A percentile compares a stretch with the other conserved stretches of the same genome.
Evolutionary conservation across 2,113 vertebrate species (phyloP).

Genomic region (Rynchops niger): DNA sequence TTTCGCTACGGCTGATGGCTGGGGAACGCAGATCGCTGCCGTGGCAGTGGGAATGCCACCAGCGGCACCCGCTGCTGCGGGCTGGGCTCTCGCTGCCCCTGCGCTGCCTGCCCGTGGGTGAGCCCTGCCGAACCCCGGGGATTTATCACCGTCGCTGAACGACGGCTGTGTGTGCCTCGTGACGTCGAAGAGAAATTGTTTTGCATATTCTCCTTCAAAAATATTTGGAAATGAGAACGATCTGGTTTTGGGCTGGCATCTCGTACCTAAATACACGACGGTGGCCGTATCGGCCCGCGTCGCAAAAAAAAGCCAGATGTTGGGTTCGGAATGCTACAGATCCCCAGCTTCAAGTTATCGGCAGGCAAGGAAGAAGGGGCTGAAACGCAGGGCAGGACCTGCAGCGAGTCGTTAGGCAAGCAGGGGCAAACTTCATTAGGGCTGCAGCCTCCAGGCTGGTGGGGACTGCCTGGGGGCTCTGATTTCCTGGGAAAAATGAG

Average conservation of each 20-base stretch:
- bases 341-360: background rate
- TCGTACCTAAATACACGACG: background rate
- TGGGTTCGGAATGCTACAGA: background rate
- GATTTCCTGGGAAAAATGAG: background rate
- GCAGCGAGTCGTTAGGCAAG: too few species aligned
- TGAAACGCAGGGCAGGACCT: background rate
- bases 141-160: rapidly evolving
- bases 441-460: background rate
- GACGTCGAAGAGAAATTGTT: background rate
- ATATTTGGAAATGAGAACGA: background rate
- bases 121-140: background rate
- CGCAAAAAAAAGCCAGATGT: too few species aligned
- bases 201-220: rapidly evolving
- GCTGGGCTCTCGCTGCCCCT: background rate
- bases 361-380: background rate
- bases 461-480: background rate
- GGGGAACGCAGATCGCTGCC: background rate
- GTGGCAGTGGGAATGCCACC: rapidly evolving
- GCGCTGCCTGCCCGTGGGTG: rapidly evolving
- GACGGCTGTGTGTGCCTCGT: background rate
- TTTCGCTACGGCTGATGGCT: background rate
- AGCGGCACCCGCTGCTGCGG: background rate
- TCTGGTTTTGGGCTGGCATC: background rate
- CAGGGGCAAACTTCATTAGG: background rate
- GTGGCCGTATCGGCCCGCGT: background rate